These are phyloP conservation scores for Pachymerium ferrugineum DNA, from an alignment of 2,888 invertebrate genomes.

Conservation along the genomic window DNA sequence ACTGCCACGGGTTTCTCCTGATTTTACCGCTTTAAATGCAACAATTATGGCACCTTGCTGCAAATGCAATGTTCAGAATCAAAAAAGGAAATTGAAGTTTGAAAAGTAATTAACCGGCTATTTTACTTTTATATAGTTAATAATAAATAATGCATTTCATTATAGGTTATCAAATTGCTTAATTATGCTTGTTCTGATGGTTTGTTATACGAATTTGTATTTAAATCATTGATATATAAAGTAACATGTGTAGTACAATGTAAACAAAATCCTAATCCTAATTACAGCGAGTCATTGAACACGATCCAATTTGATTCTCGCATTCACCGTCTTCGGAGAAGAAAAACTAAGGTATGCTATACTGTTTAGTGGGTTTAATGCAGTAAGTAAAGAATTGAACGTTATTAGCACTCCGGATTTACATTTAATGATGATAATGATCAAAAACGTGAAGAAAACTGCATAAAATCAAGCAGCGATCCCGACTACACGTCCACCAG, in stretches of 20 bases:
- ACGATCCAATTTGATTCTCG: conserved; percentile 91
- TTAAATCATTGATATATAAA: neutral
- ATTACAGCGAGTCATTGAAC: conserved; percentile 88
- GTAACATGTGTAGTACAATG: conserved; percentile 7
- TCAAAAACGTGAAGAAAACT: conserved; percentile 38
- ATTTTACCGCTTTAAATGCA: neutral
- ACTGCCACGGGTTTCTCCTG: neutral
- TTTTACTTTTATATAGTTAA: neutral
- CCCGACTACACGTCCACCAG: conserved; percentile 89
- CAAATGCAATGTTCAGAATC: neutral
- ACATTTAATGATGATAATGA: conserved; percentile 31
- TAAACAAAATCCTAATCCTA: conserved; percentile 48
- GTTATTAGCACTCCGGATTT: conserved; percentile 43
- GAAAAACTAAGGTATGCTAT: conserved; percentile 79
- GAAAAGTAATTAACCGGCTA: neutral
- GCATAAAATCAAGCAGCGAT: conserved; percentile 60
- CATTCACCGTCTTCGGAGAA: conserved; percentile 83
- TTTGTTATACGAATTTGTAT: neutral
- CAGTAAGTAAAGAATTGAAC: neutral
- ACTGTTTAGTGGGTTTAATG: neutral
- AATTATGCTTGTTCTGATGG: neutral
- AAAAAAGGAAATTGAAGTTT: neutral
- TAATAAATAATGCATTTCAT: neutral
- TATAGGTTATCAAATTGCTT: neutral
- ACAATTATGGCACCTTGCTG: neutral